phyloP scores from a whole-genome alignment of 1,140 invertebrate species.

The Papilio glaucus region DNA sequence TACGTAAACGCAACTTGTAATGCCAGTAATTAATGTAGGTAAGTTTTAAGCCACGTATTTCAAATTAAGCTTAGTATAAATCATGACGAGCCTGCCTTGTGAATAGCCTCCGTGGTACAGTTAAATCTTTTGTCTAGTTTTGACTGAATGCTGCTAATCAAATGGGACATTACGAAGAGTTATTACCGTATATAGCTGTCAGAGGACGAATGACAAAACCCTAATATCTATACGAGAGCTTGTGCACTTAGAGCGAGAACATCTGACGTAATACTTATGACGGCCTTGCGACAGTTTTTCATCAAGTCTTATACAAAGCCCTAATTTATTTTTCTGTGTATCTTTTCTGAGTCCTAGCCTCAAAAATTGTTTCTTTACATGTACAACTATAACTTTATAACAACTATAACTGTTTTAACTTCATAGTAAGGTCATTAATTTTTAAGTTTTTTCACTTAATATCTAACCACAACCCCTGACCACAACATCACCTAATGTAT shows the following conservation, averaged over 20 bases:
- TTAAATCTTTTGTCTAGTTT: conserved; percentile 67
- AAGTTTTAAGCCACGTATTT: conserved; percentile 60
- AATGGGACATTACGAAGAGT: conserved; percentile 78
- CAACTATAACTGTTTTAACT: too few relatives aligned
- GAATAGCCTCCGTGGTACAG: conserved; percentile 66
- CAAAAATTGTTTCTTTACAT: too few relatives aligned
- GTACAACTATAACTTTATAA: too few relatives aligned
- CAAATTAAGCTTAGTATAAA: conserved; percentile 73
- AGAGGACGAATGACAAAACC: conserved; percentile 66
- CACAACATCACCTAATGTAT: too few relatives aligned
- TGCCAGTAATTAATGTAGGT: conserved; percentile 39
- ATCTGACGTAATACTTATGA: conserved; percentile 12
- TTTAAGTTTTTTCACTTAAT: too few relatives aligned
- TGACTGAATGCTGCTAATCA: conserved; percentile 66
- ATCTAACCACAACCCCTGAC: too few relatives aligned
- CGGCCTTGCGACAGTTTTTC: conserved; percentile 4
- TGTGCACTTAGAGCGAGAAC: conserved; percentile 36
- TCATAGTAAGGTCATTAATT: too few relatives aligned
- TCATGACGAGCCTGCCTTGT: conserved; percentile 72
- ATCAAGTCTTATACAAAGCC: too few relatives aligned
- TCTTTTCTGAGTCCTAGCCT: too few relatives aligned
- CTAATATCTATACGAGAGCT: conserved; percentile 52
- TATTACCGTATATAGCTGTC: conserved; percentile 75
- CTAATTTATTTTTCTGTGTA: too few relatives aligned
- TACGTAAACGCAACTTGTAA: conserved; percentile 46